Base-by-base conservation (phyloP, 2,113 vertebrate species). In the Lophius piscatorius region DNA sequence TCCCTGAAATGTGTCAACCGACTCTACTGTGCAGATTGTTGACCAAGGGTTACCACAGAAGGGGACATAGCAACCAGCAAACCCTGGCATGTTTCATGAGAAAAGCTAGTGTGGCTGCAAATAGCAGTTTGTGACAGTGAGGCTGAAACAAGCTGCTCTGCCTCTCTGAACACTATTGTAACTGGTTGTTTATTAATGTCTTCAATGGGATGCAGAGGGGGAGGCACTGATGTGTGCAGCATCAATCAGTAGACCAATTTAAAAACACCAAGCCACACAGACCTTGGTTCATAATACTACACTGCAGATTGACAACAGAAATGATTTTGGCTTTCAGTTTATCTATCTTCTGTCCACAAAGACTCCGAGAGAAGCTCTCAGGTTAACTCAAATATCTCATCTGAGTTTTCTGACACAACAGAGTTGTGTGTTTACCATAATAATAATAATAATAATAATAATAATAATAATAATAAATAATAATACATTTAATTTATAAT, bases 51-150 rank as follows among this genome's bases (percentile, higher is more conserved):
- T 33, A 14, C 46, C 34, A 28, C 16, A 50, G 38, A 56, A 11
- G 79, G 77, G 71, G 70, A 60, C 66, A 82, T 75, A 54, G 73
- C 73, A 78, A 82, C 76, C 70, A 66, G 45, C 22, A 58, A 73
- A 74, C 49, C 22, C 17, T 66, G 69, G 48, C 57, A 39, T 20
- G n/a, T 40, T 55, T 48, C 34, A 21, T 21, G 41, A 78, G 52
- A 67, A 59, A 57, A 42, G 41, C 26, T 16, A 44, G 31, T 41
- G 63, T 51, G 59, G 23, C 47, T 62, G 56, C 38, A 51, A 67
- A 48, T 55, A 46, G 33, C 36, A 21, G 28, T 5, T 46, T 63
- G 22, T 38, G 54, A 64, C 20, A 54, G 56, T 12, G 29, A 52
- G 29, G 44, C 68, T 79, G 52, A 46, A 72, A 49, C 62, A 73